A percentile compares a stretch with the other conserved stretches of the same genome.
Conservation (phyloP, 2,797 vertebrate genomes). For the Poeciliopsis gracilis region DNA sequence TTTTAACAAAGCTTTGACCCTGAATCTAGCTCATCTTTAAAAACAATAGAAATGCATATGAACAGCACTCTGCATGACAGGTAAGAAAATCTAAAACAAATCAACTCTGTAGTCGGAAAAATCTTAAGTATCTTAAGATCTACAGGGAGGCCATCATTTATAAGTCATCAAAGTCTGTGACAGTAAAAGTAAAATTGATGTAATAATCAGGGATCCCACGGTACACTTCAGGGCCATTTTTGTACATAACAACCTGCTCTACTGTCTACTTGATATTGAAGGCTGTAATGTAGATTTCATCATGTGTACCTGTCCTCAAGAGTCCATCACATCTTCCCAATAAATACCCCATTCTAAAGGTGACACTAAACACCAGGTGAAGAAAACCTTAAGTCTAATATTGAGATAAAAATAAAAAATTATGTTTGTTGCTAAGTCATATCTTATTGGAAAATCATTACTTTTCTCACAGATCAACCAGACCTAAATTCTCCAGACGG, state of each 20-base stretch:
- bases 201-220: background rate
- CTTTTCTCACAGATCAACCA: no score
- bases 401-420: background rate
- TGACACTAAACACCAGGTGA: no score
- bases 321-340: background rate
- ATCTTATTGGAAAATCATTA: background rate
- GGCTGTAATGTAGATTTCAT: background rate
- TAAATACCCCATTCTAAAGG: background rate
- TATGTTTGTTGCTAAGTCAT: background rate
- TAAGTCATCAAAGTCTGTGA: background rate
- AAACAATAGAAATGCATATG: background rate
- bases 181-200: background rate
- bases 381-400: background rate
- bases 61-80: background rate
- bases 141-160: background rate
- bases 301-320: background rate
- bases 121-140: background rate
- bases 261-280: background rate
- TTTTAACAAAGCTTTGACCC: background rate
- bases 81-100: background rate
- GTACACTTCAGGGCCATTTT: background rate
- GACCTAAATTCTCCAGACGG: no score
- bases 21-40: background rate
- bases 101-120: background rate
- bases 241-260: background rate